Conservation (phyloP, 1,140 invertebrate species). For the Rhopalosiphum maidis region DNA sequence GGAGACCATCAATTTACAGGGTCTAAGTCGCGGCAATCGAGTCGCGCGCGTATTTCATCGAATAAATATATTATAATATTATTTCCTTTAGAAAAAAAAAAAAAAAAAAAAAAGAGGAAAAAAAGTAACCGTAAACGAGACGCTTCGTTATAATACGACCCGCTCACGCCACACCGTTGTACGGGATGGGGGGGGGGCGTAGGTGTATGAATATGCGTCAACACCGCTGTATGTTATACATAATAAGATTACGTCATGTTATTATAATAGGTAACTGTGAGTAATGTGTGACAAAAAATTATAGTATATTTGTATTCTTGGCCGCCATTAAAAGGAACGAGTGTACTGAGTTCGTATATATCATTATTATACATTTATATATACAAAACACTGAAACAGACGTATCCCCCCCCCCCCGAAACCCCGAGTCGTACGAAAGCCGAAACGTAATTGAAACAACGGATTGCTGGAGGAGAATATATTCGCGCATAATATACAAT, state of each 20-base stretch:
- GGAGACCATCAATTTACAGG: background rate
- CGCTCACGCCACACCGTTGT: too few relatives aligned
- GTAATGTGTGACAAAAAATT: background rate
- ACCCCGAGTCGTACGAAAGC: background rate
- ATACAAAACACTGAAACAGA: background rate
- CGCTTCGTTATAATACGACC: too few relatives aligned
- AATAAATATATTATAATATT: too few relatives aligned
- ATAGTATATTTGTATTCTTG: background rate
- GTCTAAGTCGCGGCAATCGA: background rate
- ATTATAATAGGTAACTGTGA: too few relatives aligned
- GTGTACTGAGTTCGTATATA: background rate
- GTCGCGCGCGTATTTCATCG: background rate
- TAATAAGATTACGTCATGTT: too few relatives aligned
- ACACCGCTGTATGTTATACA: too few relatives aligned
- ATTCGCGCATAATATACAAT: background rate
- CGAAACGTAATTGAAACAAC: background rate
- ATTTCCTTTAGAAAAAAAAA: too few relatives aligned
- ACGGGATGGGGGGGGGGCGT: too few relatives aligned
- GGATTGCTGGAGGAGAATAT: background rate
- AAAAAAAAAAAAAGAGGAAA: too few relatives aligned
- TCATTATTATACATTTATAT: background rate
- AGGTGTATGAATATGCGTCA: too few relatives aligned
- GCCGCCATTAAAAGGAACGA: background rate
- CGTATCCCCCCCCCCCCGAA: background rate
- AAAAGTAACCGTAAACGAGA: too few relatives aligned